Evolutionary conservation across 2,113 vertebrate genomes (phyloP).

Genomic region (Trogon melanurus): DNA sequence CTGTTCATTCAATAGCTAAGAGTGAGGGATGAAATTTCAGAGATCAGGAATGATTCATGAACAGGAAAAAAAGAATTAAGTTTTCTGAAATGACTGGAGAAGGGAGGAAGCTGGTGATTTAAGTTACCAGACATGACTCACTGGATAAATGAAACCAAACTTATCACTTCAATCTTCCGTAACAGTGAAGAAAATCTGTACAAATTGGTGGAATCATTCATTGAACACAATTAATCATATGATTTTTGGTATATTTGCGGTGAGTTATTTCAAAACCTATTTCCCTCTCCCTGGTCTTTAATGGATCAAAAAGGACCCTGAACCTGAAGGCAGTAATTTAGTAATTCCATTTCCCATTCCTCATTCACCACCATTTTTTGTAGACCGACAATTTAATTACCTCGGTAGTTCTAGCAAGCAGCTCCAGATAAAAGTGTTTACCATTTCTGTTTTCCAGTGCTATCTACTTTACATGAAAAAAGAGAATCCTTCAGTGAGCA

Average conservation of each 20-base stretch:
- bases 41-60: background rate
- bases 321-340: background rate
- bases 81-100: background rate
- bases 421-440: background rate
- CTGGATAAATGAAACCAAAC: background rate
- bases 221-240: background rate
- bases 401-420: background rate
- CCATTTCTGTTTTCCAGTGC: background rate
- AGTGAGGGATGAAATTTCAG: background rate
- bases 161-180: background rate
- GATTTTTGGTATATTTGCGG: background rate
- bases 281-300: background rate
- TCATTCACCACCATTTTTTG: background rate
- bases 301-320: background rate
- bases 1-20: background rate
- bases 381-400: background rate
- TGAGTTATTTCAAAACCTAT: background rate
- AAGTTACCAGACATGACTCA: background rate
- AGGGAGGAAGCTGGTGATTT: background rate
- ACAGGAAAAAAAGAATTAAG: background rate
- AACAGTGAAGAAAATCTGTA: background rate
- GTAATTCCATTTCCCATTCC: background rate
- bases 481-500: fast-evolving
- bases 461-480: background rate
- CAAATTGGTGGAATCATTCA: background rate